These are phyloP conservation scores for Cirrhinus molitorella DNA, from an alignment of 2,797 vertebrate genomes.

Conservation along the genomic window DNA sequence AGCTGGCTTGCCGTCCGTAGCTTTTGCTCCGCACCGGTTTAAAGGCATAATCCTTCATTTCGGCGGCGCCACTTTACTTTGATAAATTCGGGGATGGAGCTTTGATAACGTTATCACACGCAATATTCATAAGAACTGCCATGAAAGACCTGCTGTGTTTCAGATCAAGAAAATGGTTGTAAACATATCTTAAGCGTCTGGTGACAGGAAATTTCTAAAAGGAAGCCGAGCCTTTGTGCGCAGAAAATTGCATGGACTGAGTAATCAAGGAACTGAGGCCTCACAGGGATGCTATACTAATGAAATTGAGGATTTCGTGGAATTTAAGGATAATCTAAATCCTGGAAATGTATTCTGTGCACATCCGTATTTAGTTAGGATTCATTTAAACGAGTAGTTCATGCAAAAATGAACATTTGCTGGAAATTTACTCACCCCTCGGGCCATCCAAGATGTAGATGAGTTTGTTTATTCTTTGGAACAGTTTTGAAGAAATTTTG, in stretches of 20 bases:
- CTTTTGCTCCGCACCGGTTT: conserved; percentile 46
- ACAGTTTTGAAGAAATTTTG: not conserved
- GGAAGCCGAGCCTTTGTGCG: not conserved
- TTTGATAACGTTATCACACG: conserved; percentile 40
- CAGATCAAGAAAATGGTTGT: conserved; percentile 43
- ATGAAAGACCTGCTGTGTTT: conserved; percentile 34
- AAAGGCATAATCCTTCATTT: conserved; percentile 45
- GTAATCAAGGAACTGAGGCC: conserved; percentile 29
- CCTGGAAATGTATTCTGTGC: conserved; percentile 31
- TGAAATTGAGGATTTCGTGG: conserved; percentile 30
- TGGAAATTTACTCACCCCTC: not conserved
- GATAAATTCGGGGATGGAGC: conserved; percentile 45
- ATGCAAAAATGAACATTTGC: not conserved
- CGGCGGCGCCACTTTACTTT: conserved; percentile 44
- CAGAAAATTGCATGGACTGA: conserved; percentile 37
- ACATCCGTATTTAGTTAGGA: conserved; percentile 4
- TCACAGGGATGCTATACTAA: conserved; percentile 8
- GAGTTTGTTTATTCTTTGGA: not conserved
- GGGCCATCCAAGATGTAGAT: not conserved
- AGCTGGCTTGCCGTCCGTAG: conserved; percentile 30
- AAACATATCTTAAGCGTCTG: conserved; percentile 36
- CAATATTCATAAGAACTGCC: conserved; percentile 31
- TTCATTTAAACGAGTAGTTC: not conserved
- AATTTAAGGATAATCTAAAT: conserved; percentile 26
- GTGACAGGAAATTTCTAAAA: conserved; percentile 6